Evolutionary conservation across 2,888 invertebrate species (phyloP), one percentile per base, ranked within the genome.

Genomic region (Hypsopygia costalis): DNA sequence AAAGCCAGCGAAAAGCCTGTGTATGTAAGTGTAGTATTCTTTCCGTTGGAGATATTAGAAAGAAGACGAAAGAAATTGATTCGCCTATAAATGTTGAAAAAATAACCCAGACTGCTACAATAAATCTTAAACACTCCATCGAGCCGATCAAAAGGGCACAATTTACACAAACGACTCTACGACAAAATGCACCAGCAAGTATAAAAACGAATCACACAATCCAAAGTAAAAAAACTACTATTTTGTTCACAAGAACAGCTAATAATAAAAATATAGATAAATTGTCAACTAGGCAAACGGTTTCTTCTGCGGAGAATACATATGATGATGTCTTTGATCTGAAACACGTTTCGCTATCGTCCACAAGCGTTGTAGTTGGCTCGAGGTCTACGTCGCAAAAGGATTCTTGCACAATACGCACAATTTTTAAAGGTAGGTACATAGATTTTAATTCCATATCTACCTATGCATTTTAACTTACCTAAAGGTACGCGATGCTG

Each of bases 381-480:
- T 34, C 55, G 21, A 52, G 59, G 1, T 41, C 54, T 20, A 47
- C 58, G 0, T 60, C 53, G 36, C 12, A 44, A 34, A 16, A 16
- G 4, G 50, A 58, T 37, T 47, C 55, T 12, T 47, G 56, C 43
- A 80, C 81, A 1, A 49, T 85, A 37, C 67, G 69, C 41, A 82
- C 81, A 6, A 62, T 86, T 46, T 83, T 77, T 35, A 77, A 69
- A 78, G 77, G 83, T 80, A 55, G 27, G 44, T 40, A n/a, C n/a
- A n/a, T n/a, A n/a, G n/a, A n/a, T n/a, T n/a, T n/a, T n/a, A n/a
- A n/a, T n/a, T n/a, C n/a, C n/a, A n/a, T n/a, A n/a, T n/a, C n/a
- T n/a, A n/a, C n/a, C n/a, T n/a, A n/a, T n/a, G n/a, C n/a, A n/a
- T n/a, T n/a, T n/a, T n/a, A n/a, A n/a, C n/a, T n/a, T n/a, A n/a